Evolutionary conservation across 2,888 invertebrate genomes (phyloP), one percentile per base, ranked within the genome.

Genomic region (Drosophila phalerata): DNA sequence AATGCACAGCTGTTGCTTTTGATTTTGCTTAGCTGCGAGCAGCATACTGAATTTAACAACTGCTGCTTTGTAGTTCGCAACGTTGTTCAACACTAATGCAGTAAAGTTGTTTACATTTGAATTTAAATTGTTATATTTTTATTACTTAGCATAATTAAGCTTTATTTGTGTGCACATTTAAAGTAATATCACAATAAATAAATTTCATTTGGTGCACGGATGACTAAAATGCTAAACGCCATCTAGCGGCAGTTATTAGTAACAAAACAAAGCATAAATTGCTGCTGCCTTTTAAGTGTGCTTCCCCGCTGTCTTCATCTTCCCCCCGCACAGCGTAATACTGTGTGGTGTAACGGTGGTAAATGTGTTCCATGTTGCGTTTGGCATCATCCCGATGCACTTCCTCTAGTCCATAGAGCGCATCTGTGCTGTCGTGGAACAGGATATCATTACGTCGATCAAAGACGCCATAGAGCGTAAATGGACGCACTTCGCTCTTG

Each of bases 381-480:
- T 74, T 74, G n/a, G 91, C 89, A 11, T 85, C 65, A 52, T 92
- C 91, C 5, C 86, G 85, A 34, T 81, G 85, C 34, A 92, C 60
- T 13, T 92, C 92, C 6, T 76, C 75, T 1, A 85, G 40, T 3
- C 91, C 90, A 6, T 85, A 74, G 30, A 92, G 76, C 2, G 89
- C 85, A 22, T 92, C 92, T 0, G 92, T 92, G 37, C 77, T 88
- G 71, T 92, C 92, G 5, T 87, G 87, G 69, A 97, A 97, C 40
- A 97, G 92, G 0, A 97, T 92, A 85, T 96, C 93, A 22, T 92
- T 92, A 70, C 94, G 91, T 40, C 94, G 94, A 75, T 96, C 95
- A 81, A 94, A 97, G 0, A 94, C 91, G 0, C 96, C 96, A 74
- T 95, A 97, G 92, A 97, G 93, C 0, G 95, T 94, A 80, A 96